These are phyloP conservation scores for Muraenolepis orangiensis DNA, from an alignment of 2,797 vertebrate genomes.

Conservation along the genomic window DNA sequence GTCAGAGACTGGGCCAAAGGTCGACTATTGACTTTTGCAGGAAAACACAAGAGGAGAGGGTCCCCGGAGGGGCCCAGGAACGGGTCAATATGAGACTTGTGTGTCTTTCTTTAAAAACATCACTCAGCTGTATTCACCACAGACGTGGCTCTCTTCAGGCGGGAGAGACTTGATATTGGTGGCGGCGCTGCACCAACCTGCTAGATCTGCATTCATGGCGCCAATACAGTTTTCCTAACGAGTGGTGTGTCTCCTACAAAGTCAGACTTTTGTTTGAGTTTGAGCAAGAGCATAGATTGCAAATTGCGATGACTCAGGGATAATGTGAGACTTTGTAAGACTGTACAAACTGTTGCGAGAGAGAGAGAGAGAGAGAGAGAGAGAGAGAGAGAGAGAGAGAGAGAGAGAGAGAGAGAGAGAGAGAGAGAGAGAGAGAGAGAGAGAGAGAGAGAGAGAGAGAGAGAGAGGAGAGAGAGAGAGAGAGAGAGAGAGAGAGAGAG, in stretches of 20 bases:
- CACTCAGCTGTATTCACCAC: neutral
- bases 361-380: too few relatives aligned
- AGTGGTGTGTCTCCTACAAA: neutral
- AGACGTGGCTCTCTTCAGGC: neutral
- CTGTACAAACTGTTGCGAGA: too few relatives aligned
- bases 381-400: neutral
- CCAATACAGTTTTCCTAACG: too few relatives aligned
- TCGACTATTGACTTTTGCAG: constrained; percentile 57
- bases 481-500: too few relatives aligned
- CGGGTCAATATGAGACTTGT: neutral
- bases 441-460: too few relatives aligned
- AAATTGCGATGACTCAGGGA: neutral
- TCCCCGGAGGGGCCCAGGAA: neutral
- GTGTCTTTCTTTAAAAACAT: neutral
- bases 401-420: too few relatives aligned
- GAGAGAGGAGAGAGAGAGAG: too few relatives aligned
- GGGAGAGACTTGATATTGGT: too few relatives aligned
- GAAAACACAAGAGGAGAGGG: constrained; percentile 33
- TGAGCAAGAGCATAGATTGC: too few relatives aligned
- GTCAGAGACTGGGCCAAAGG: constrained; percentile 52
- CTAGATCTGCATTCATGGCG: neutral
- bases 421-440: too few relatives aligned
- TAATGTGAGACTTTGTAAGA: neutral
- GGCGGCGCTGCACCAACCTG: neutral
- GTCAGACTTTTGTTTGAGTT: neutral